Evolutionary conservation across 2,797 vertebrate species (phyloP), one percentile per base, ranked within the genome.

Genomic region (Pangasius sanitwongsei): DNA sequence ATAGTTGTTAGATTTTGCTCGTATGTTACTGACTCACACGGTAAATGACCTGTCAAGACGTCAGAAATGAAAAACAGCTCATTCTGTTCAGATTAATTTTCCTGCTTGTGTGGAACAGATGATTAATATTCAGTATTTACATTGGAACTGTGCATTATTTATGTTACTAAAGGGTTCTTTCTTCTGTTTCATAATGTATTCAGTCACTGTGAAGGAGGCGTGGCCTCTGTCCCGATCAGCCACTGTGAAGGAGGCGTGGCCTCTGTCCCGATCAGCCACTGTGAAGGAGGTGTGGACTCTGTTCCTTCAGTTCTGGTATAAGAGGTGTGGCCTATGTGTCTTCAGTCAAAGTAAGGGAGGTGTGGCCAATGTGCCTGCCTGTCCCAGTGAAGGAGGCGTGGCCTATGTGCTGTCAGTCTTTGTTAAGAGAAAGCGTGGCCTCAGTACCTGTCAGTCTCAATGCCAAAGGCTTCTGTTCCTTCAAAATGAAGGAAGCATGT

Each of bases 1-100:
- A 83, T 65, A 44, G 80, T 44, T 41, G 20, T 83, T 41, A 23
- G 59, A 65, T 28, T 83, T 83, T n/a, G 57, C 59, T 63, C 37
- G 3, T 83, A 48, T 63, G 82, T 83, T 83, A 65, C 57, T 50
- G 59, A 83, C 61, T 83, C 82, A n/a, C 59, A 48, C 31, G 6
- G 82, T 6, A 83, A 83, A 65, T 83, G 59, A 83, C 59, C n/a
- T 83, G 37, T 65, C 59, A 83, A 48, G 37, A 16, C 28, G 15
- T 44, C 82, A 44, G 59, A 48, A 65, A n/a, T 44, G 59, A 65
- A 65, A 65, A 83, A 83, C 1, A 9, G 13, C 15, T 83, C 37
- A 15, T n/a, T 13, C 82, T 48, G 41, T 65, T 44, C 8, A 65
- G 59, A 83, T n/a, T 31, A 50, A 63, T 48, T 83, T 50, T 83